These are phyloP conservation scores for Apamea monoglypha DNA, from an alignment of 2,888 invertebrate genomes.

Conservation along the genomic window DNA sequence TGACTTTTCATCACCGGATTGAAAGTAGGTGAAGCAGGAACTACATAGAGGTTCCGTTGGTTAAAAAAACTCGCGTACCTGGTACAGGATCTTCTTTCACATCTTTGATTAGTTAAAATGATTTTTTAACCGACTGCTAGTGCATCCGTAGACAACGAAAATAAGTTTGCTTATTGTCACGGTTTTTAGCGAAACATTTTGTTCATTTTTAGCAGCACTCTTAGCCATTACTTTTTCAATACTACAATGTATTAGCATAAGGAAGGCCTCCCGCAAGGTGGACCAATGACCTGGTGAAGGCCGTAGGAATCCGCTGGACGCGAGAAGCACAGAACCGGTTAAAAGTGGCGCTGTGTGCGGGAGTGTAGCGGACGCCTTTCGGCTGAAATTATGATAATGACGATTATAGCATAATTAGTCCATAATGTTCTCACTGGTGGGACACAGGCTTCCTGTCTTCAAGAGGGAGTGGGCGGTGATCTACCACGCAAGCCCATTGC, in stretches of 20 bases:
- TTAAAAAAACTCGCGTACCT: neutral
- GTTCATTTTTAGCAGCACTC: neutral
- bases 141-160: neutral
- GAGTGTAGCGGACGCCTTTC: neutral
- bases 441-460: neutral
- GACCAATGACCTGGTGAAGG: neutral
- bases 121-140: neutral
- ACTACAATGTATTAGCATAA: neutral
- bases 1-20: slow-evolving; percentile 1
- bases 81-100: neutral
- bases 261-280: neutral
- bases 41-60: neutral
- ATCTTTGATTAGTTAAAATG: neutral
- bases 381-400: neutral
- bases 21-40: too few species aligned
- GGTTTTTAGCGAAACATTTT: neutral
- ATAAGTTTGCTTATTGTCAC: neutral
- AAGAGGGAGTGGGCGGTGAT: neutral
- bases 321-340: neutral
- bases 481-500: neutral
- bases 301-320: neutral
- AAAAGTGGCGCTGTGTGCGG: too few species aligned
- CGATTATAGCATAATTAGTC: neutral
- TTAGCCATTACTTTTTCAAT: neutral
- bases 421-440: neutral